phyloP scores from a whole-genome alignment of 2,113 vertebrate species.

The Limnothrissa miodon region DNA sequence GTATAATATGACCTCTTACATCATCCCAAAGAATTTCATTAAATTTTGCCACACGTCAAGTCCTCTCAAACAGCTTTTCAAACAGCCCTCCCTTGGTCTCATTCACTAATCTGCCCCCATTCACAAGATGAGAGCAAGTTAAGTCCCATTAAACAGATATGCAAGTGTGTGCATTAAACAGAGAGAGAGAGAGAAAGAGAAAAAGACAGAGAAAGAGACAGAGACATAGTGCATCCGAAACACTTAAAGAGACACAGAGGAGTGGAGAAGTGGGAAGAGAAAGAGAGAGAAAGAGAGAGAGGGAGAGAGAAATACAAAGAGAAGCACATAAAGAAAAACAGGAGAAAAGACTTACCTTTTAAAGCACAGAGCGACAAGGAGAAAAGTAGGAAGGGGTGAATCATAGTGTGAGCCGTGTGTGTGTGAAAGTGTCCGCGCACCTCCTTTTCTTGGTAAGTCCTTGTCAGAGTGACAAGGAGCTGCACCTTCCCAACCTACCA shows the following conservation, averaged over 20 bases:
- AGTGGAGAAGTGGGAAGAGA: background rate
- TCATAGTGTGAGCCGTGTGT: slow-evolving; percentile 33
- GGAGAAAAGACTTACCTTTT: slow-evolving; percentile 30
- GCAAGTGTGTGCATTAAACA: background rate
- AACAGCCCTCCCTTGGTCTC: background rate
- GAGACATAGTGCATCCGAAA: background rate
- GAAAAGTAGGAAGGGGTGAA: slow-evolving; percentile 31
- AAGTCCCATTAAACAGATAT: background rate
- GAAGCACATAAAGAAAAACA: background rate
- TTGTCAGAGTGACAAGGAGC: slow-evolving; percentile 7
- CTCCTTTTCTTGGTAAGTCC: slow-evolving; percentile 20
- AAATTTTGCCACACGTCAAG: background rate
- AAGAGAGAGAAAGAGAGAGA: background rate
- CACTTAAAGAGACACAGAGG: background rate
- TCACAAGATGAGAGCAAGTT: background rate
- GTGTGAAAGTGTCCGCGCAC: background rate
- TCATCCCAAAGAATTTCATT: background rate
- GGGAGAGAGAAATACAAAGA: background rate
- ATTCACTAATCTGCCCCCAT: background rate
- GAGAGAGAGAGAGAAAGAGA: background rate
- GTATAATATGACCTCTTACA: background rate
- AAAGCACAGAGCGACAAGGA: slow-evolving; percentile 37
- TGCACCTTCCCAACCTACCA: background rate
- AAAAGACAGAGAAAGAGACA: background rate
- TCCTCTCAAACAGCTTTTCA: background rate